Conservation (phyloP, 2,113 vertebrate species). For the Chaenogobius annularis region DNA sequence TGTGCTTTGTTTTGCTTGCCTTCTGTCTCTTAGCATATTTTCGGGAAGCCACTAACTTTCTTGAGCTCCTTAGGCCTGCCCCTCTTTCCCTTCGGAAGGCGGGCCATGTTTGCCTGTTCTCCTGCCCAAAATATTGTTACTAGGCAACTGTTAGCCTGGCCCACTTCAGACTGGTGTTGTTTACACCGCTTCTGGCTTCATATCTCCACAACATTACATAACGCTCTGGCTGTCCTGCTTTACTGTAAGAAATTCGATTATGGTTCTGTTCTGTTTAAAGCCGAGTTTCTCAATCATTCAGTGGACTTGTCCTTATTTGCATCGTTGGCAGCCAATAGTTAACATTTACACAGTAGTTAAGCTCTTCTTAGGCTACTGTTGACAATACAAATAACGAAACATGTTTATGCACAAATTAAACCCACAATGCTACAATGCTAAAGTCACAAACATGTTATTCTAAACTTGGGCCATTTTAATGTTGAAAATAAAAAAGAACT, state of each 20-base stretch:
- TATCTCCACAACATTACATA: constrained; percentile 70
- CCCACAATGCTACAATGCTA: too few relatives aligned
- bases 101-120: constrained; percentile 74
- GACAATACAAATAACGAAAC: background rate
- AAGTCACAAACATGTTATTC: too few relatives aligned
- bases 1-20: constrained; percentile 71
- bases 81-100: constrained; percentile 73
- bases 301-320: background rate
- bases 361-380: background rate
- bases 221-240: constrained; percentile 64
- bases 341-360: background rate
- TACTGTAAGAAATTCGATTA: constrained; percentile 58
- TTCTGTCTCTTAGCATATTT: constrained; percentile 70
- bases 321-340: background rate
- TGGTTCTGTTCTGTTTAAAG: constrained; percentile 5
- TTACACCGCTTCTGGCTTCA: constrained; percentile 73
- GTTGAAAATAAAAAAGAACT: too few relatives aligned
- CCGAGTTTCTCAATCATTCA: constrained; percentile 17
- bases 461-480: too few relatives aligned
- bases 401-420: too few relatives aligned
- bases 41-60: constrained; percentile 70
- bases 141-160: constrained; percentile 76
- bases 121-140: constrained; percentile 82
- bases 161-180: constrained; percentile 66
- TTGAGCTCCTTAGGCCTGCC: constrained; percentile 66